These are phyloP conservation scores for Heliconius congener DNA, from an alignment of 1,140 invertebrate genomes.

Conservation along the genomic window DNA sequence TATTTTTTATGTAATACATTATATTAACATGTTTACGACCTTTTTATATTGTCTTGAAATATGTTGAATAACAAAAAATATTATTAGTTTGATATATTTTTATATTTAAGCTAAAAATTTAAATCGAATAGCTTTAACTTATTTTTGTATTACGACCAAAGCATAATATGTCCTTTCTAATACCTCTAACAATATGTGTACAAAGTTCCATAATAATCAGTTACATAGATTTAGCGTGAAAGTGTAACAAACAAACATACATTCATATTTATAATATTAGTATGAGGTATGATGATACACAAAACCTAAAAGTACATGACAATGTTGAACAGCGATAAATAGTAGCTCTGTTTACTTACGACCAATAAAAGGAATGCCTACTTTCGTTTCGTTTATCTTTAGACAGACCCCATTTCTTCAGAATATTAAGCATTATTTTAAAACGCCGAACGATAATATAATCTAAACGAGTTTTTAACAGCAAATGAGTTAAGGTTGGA, in stretches of 20 bases:
- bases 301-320: background rate
- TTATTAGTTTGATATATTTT: too few species aligned
- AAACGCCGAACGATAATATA: constrained; percentile 18
- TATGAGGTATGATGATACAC: too few species aligned
- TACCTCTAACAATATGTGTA: too few species aligned
- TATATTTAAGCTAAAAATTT: too few species aligned
- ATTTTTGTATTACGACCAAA: too few species aligned
- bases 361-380: background rate
- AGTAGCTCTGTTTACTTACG: background rate
- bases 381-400: constrained; percentile 10
- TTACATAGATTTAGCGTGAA: too few species aligned
- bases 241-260: too few species aligned
- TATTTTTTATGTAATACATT: background rate
- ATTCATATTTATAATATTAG: too few species aligned
- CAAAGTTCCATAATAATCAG: too few species aligned
- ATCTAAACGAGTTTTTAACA: constrained; percentile 44
- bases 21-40: background rate
- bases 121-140: too few species aligned
- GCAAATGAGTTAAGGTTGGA: constrained; percentile 43
- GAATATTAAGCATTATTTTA: constrained; percentile 19
- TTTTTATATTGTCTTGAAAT: background rate
- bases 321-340: background rate
- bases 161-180: too few species aligned
- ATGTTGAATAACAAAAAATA: background rate
- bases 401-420: constrained; percentile 1